Evolutionary conservation across 1,140 invertebrate genomes (phyloP), one percentile per base, ranked within the genome.

Genomic region (Hypothenemus hampei): DNA sequence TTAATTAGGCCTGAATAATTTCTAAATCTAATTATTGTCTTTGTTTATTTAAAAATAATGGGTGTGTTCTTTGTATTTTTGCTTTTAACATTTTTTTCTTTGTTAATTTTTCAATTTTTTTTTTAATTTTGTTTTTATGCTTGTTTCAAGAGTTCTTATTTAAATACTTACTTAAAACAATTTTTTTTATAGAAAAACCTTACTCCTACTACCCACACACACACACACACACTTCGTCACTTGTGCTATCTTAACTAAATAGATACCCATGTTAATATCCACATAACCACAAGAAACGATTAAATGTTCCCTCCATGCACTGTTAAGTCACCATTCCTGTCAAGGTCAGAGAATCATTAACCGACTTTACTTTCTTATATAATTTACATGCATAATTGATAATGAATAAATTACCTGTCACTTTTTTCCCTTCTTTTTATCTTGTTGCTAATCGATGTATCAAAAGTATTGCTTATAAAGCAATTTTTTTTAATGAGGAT

Each of bases 331-430:
- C 43, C 40, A 53, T 45, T 4, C 35, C 40, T 36, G 51, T 53
- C 51, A 53, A 53, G 51, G 51, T 53, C 22, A n/a, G 33, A 22
- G 26, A 15, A 35, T 26, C 41, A 45, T 53, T 53, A 53, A 53
- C 51, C 41, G 31, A 44, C 51, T 39, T 55, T 16, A 45, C 40
- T 45, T 53, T 45, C 50, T 53, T 53, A 45, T 44, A 35, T 43
- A 52, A 52, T 52, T 52, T 35, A n/a, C 15, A 48, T 48, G 19
- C 37, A 22, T 45, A 13, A 20, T 20, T 20, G 39, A 10, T 11
- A 10, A 29, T 20, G 7, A 29, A 13, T 29, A 29, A 29, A 2
- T 45, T 45, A 13, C n/a, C 22, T 43, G n/a, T 43, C 18, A 21
- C 18, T 43, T 43, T 43, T 21, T 15, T 21, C n/a, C 16, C 7